phyloP scores from a whole-genome alignment of 2,888 invertebrate genomes.

The Dryobota labecula region DNA sequence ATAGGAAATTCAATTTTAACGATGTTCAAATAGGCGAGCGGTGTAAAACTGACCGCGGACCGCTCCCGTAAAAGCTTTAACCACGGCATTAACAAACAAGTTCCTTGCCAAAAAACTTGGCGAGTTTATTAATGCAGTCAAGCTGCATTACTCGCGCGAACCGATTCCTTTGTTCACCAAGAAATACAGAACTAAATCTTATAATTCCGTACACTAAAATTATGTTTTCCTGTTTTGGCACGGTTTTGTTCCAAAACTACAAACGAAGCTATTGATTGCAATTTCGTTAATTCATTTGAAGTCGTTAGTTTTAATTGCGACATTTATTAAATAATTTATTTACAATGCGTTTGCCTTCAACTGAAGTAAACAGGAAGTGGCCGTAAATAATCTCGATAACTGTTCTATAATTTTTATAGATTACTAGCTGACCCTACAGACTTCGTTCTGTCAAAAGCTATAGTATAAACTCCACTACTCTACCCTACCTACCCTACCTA shows the following conservation, averaged over 20 bases:
- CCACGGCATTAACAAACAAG: slow-evolving; percentile 71
- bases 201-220: slow-evolving; percentile 46
- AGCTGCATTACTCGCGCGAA: slow-evolving; percentile 79
- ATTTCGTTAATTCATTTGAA: slow-evolving; percentile 32
- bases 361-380: slow-evolving; percentile 42
- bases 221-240: slow-evolving; percentile 42
- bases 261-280: slow-evolving; percentile 54
- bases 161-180: slow-evolving; percentile 78
- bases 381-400: slow-evolving; percentile 15
- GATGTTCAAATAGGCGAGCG: slow-evolving; percentile 59
- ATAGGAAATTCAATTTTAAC: slow-evolving; percentile 61
- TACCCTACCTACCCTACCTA: too few species aligned
- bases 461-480: too few species aligned
- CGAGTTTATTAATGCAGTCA: slow-evolving; percentile 84
- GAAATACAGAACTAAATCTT: slow-evolving; percentile 70
- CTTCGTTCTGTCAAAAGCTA: too few species aligned
- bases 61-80: slow-evolving; percentile 68
- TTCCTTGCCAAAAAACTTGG: slow-evolving; percentile 85
- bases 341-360: slow-evolving; percentile 15
- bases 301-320: slow-evolving; percentile 37
- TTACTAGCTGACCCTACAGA: too few species aligned
- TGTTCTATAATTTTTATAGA: not conserved
- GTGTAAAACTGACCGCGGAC: slow-evolving; percentile 62
- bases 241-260: slow-evolving; percentile 30
- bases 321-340: slow-evolving; percentile 35